Base-by-base conservation (phyloP, 53 echinoderm and acorn worm species). In the Henricia sp. region DNA sequence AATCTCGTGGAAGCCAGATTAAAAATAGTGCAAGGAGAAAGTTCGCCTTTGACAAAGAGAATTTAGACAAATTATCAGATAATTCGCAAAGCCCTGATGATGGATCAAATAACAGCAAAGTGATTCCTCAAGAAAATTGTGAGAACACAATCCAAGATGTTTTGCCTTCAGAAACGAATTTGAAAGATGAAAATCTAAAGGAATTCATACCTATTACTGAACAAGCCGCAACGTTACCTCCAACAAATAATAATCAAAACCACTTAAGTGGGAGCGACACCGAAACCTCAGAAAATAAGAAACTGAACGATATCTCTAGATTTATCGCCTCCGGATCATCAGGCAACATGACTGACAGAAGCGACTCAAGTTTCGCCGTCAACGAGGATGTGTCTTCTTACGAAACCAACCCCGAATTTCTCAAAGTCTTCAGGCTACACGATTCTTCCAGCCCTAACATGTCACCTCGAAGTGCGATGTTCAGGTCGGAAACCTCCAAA, bases 321-420 rank as follows among this genome's bases (percentile, higher is more conserved):
- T 16, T 63, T 1, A 63, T 64, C 80, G 64, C 80, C 50, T 62
- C 62, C 14, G 80, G 64, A 46, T n/a, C 29, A 28, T 30, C 48
- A 30, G 60, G 63, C 12, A 64, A 28, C 28, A 42, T 19, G 43
- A 63, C 80, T 1, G 80, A 64, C 20, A 32, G 64, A 34, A 63
- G 64, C 44, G 73, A 73, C 3, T 34, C 19, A 8, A 73, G 73
- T 59, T 68, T 40, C 16, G 83, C 25, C 1, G 57, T 8, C 8
- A 50, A 50, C 16, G 86, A 86, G 40, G 86, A 86, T 26, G 35
- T 52, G 13, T 91, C 94, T 11, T 76, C 88, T 6, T 95, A 88
- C 20, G 90, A 91, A 21, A 99, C 94, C 28, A 99, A 95, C 75
- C 92, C 94, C n/a, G 94, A 99, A 3, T 87, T 99, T 12, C 74